Conservation (phyloP, 2,888 invertebrate genomes). For the Lumbricus terrestris region DNA sequence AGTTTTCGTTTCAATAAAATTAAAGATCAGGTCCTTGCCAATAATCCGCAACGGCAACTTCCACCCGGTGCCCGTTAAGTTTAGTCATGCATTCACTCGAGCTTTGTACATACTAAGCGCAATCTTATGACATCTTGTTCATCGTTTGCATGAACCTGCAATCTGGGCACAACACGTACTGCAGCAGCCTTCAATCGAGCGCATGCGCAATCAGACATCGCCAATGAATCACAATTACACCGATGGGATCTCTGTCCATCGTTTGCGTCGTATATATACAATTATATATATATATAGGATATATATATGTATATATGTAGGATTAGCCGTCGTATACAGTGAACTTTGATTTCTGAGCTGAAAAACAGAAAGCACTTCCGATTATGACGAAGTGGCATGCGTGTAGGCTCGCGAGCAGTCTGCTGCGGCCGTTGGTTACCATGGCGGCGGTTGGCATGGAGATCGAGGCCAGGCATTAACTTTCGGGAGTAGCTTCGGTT, state of each 20-base stretch:
- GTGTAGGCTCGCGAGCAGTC: too few relatives aligned
- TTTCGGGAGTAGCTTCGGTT: not conserved
- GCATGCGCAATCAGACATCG: not conserved
- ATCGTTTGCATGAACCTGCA: not conserved
- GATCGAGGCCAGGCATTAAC: not conserved
- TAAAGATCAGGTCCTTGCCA: not conserved
- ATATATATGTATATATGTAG: too few relatives aligned
- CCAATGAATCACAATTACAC: not conserved
- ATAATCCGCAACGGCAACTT: not conserved
- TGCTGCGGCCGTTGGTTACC: not conserved
- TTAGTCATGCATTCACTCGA: too few relatives aligned
- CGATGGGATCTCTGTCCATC: not conserved
- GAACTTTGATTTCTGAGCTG: slow-evolving; percentile 3
- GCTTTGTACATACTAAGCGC: not conserved
- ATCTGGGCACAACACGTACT: not conserved
- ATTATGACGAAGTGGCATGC: not conserved
- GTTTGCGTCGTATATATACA: too few relatives aligned
- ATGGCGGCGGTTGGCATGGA: not conserved
- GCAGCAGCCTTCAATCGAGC: not conserved
- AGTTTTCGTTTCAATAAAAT: too few relatives aligned
- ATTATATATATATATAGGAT: too few relatives aligned
- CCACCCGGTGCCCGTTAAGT: not conserved
- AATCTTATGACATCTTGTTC: not conserved
- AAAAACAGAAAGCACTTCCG: not conserved
- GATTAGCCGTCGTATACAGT: too few relatives aligned